These are phyloP conservation scores for Siniperca chuatsi DNA, from an alignment of 2,113 vertebrate species.

Conservation along the genomic window DNA sequence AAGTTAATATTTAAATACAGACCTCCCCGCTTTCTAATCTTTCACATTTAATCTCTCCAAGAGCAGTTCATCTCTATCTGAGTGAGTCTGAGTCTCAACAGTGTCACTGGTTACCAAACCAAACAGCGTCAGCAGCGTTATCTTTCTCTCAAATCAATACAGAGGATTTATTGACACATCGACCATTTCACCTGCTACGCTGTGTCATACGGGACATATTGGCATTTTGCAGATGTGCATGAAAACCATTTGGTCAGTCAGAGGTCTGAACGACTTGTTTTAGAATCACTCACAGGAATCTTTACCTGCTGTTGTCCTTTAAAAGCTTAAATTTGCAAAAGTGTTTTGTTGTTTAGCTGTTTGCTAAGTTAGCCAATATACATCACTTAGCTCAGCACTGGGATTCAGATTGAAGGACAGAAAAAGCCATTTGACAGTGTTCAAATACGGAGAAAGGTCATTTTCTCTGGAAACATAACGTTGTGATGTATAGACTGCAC, in stretches of 20 bases:
- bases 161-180: not conserved
- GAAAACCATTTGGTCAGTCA: constrained; percentile 7
- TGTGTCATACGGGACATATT: not conserved
- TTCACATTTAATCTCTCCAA: no score
- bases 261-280: not conserved
- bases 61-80: no score
- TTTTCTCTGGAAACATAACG: not conserved
- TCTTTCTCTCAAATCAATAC: not conserved
- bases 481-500: constrained; percentile 4
- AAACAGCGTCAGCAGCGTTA: not conserved
- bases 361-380: not conserved
- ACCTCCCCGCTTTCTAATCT: no score
- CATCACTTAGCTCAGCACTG: not conserved
- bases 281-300: not conserved
- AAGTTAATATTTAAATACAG: not conserved
- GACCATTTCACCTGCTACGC: not conserved
- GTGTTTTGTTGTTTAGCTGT: not conserved
- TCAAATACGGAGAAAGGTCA: not conserved
- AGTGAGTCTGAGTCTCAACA: not conserved
- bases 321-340: not conserved
- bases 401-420: not conserved
- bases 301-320: constrained; percentile 3
- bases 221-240: not conserved
- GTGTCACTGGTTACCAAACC: not conserved
- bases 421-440: not conserved